Conservation (phyloP, 2,888 invertebrate species). For the Hyposoter didymator region DNA sequence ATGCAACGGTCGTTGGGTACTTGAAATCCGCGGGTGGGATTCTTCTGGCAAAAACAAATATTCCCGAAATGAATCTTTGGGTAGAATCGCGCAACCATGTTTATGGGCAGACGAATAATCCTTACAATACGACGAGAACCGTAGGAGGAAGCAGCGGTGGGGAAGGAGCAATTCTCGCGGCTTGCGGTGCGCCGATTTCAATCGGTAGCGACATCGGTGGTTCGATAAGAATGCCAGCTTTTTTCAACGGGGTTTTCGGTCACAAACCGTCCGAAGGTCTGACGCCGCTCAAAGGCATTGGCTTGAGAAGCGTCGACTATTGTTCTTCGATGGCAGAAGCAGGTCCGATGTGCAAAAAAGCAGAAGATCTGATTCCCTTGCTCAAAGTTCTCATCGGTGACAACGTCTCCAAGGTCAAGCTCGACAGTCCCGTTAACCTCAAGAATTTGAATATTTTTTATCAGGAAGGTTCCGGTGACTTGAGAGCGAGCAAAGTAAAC, state of each 20-base stretch:
- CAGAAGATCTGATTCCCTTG: slow-evolving; percentile 92
- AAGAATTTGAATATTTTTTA: slow-evolving; percentile 91
- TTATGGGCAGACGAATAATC: slow-evolving; percentile 95
- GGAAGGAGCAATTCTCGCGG: slow-evolving; percentile 91
- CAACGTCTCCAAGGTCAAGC: slow-evolving; percentile 85
- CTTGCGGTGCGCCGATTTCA: slow-evolving; percentile 93
- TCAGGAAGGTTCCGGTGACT: slow-evolving; percentile 90
- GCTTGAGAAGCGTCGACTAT: slow-evolving; percentile 87
- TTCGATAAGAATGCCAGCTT: slow-evolving; percentile 96
- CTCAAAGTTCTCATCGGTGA: slow-evolving; percentile 88
- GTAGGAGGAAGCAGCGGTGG: slow-evolving; percentile 98
- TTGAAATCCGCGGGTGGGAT: slow-evolving; percentile 94
- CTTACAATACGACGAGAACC: slow-evolving; percentile 93
- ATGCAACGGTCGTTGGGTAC: slow-evolving; percentile 91
- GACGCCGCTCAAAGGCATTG: slow-evolving; percentile 86
- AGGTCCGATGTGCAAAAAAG: slow-evolving; percentile 93
- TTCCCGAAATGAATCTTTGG: slow-evolving; percentile 97
- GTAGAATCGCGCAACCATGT: slow-evolving; percentile 95
- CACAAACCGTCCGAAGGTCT: slow-evolving; percentile 91
- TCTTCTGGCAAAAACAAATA: slow-evolving; percentile 94
- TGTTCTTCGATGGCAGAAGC: slow-evolving; percentile 91
- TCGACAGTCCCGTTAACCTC: slow-evolving; percentile 87
- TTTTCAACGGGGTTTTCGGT: slow-evolving; percentile 95
- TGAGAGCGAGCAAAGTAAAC: slow-evolving; percentile 89
- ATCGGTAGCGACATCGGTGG: slow-evolving; percentile 98